Evolutionary conservation across 2,797 vertebrate species (phyloP).

Genomic region (Lepus townsendii): DNA sequence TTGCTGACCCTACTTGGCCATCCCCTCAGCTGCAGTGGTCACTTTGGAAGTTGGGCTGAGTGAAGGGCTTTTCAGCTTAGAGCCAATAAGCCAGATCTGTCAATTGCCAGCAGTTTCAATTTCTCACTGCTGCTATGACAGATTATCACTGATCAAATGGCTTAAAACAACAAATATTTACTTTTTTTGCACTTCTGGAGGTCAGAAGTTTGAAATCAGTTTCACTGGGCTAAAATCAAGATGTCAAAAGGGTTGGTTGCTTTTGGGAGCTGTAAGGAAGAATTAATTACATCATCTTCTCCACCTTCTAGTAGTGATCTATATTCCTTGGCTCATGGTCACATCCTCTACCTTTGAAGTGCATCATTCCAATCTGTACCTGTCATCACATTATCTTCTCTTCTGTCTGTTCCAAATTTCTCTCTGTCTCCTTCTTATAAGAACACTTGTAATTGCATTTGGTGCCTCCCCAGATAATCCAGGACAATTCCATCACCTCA

Average conservation of each 20-base stretch:
- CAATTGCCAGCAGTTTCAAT: not conserved
- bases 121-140: not conserved
- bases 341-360: not conserved
- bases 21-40: no score
- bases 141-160: not conserved
- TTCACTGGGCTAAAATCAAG: conserved; percentile 14
- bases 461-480: not conserved
- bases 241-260: not conserved
- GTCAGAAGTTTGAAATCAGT: not conserved
- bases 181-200: not conserved
- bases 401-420: not conserved
- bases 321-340: not conserved
- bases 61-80: no score
- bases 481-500: not conserved
- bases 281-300: not conserved
- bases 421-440: not conserved
- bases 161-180: not conserved
- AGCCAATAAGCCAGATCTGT: no score
- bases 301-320: not conserved
- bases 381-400: not conserved
- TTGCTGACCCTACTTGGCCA: no score
- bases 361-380: not conserved
- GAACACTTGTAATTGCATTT: not conserved
- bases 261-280: not conserved
- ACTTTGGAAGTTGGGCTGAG: no score